A percentile compares a stretch with the other conserved stretches of the same genome.
Evolutionary conservation across 2,888 invertebrate genomes (phyloP).

Genomic region (Nomada fabriciana): DNA sequence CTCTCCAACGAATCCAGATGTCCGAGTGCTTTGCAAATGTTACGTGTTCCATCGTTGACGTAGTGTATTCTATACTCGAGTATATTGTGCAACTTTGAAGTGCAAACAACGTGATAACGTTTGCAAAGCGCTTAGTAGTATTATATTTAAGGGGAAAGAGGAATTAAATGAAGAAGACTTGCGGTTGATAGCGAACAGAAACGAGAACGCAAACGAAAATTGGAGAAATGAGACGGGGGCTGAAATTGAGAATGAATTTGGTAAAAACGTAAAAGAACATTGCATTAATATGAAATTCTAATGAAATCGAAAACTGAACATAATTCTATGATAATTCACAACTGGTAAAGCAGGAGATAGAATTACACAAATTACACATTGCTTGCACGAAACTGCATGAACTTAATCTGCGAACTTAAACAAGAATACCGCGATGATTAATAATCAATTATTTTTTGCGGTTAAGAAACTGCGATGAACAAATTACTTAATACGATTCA

Average conservation of each 20-base stretch:
- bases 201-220: background rate
- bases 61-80: background rate
- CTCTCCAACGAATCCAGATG: slow-evolving; percentile 33
- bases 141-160: background rate
- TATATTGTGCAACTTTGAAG: slow-evolving; percentile 23
- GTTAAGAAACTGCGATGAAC: background rate
- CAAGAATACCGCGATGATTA: background rate
- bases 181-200: background rate
- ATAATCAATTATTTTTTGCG: background rate
- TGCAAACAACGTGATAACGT: slow-evolving; percentile 22
- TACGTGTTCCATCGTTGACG: slow-evolving; percentile 28
- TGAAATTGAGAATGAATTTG: no score
- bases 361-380: no score
- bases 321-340: no score
- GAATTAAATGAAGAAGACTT: background rate
- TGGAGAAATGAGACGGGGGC: no score
- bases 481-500: background rate
- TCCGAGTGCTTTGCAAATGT: slow-evolving; percentile 41
- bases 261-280: no score
- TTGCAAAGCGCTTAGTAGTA: slow-evolving; percentile 12
- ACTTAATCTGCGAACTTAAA: background rate
- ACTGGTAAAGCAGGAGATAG: no score
- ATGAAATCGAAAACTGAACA: no score
- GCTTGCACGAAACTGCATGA: no score
- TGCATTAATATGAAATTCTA: no score